Evolutionary conservation across 1,140 invertebrate genomes (phyloP).

Genomic region (Apis dorsata): DNA sequence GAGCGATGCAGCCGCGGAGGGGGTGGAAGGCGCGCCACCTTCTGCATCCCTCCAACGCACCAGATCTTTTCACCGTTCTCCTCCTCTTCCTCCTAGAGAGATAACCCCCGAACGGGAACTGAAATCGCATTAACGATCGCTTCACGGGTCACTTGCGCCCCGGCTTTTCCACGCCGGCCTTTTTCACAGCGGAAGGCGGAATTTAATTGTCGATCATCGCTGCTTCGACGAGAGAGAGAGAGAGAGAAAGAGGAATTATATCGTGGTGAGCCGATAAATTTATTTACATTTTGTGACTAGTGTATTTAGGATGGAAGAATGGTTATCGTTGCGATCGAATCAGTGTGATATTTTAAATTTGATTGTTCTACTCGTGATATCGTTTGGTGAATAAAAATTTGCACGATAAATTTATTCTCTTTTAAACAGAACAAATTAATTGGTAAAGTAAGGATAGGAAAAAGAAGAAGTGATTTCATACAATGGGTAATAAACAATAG

Average conservation of each 20-base stretch:
- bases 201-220: slow-evolving; percentile 27
- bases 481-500: background rate
- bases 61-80: slow-evolving; percentile 6
- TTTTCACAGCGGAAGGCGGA: slow-evolving; percentile 4
- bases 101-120: slow-evolving; percentile 42
- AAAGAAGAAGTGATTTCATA: too few relatives aligned
- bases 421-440: too few relatives aligned
- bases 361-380: too few relatives aligned
- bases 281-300: background rate
- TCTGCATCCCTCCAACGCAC: background rate
- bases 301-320: background rate
- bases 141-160: slow-evolving; percentile 35
- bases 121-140: slow-evolving; percentile 64
- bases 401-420: too few relatives aligned
- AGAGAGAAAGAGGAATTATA: background rate
- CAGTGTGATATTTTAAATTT: too few relatives aligned
- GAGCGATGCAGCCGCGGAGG: slow-evolving; percentile 30
- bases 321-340: too few relatives aligned
- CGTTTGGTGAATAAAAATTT: too few relatives aligned
- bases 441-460: too few relatives aligned
- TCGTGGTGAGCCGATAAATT: slow-evolving; percentile 17
- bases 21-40: slow-evolving; percentile 44
- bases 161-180: slow-evolving; percentile 40
- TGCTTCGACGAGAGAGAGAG: too few relatives aligned
- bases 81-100: slow-evolving; percentile 3